Conservation (phyloP, 2,113 vertebrate species). For the Istiophorus platypterus region DNA sequence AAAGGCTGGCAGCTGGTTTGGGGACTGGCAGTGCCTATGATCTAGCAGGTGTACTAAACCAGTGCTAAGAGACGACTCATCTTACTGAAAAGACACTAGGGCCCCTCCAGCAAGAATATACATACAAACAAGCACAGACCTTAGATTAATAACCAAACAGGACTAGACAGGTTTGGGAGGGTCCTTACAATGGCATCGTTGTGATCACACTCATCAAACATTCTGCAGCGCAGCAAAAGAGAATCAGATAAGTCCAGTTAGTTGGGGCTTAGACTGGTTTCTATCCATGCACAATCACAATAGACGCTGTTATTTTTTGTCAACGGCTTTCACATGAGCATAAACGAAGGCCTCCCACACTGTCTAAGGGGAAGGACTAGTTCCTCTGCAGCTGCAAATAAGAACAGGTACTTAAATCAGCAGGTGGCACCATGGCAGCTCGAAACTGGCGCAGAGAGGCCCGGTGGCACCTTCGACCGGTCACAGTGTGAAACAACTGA, state of each 20-base stretch:
- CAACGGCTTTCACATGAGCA: constrained; percentile 35
- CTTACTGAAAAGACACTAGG: constrained; percentile 6
- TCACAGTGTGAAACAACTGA: background rate
- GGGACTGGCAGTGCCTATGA: constrained; percentile 28
- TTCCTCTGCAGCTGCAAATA: constrained; percentile 35
- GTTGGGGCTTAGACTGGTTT: background rate
- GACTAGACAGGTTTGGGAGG: constrained; percentile 39
- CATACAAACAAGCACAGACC: background rate
- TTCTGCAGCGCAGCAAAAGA: background rate
- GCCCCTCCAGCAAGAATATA: background rate
- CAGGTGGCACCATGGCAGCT: background rate
- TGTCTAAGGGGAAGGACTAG: constrained; percentile 36
- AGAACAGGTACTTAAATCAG: constrained; percentile 48
- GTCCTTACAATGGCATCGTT: background rate
- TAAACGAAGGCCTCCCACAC: constrained; percentile 18
- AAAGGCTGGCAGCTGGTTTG: constrained; percentile 10
- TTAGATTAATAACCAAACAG: constrained; percentile 17
- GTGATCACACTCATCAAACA: background rate
- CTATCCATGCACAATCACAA: background rate
- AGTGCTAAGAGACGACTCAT: background rate
- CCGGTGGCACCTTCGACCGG: constrained; percentile 5
- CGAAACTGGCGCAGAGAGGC: constrained; percentile 22
- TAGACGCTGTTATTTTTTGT: background rate
- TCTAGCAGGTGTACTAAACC: constrained; percentile 17
- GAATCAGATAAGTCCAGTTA: background rate